Base-by-base conservation (phyloP, 2,888 invertebrate genomes). In the Aromia moschata region DNA sequence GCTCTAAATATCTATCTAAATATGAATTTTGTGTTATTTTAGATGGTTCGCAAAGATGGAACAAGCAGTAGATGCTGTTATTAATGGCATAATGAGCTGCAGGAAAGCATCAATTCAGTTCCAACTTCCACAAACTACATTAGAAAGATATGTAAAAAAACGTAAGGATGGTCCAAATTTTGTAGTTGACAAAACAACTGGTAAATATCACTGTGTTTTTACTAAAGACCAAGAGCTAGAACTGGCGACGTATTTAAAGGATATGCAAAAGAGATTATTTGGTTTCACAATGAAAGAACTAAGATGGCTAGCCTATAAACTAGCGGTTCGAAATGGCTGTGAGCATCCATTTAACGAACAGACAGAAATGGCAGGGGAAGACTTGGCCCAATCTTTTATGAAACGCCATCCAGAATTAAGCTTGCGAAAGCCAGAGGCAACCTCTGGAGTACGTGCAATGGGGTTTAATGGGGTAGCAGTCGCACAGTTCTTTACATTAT, bases 391-490 rank as follows among this genome's bases (percentile, higher is more conserved):
- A n/a, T 44, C 33, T 7, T 77, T 75, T 60, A 40, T 74, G 12
- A 70, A 71, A 46, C 37, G 74, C 17, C 62, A 74, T 20, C 55
- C 60, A 7, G 40, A 25, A 12, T 31, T 76, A 11, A 67, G 69
- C 2, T 51, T 76, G n/a, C 41, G 74, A 44, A 69, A 52, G 33
- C 73, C 73, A 10, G 65, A 74, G 62, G 66, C 70, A 3, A 76
- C 73, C 0, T 75, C 72, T 43, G 54, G 73, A 14, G 65, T 73
- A 7, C 38, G 73, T 49, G 67, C 65, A 1, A 66, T 69, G 4
- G 65, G 65, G 38, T 76, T 76, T 55, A 76, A 75, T 51, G 38
- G 49, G 53, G 53, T 46, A n/a, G 73, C 70, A 55, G 70, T 74
- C 2, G 36, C 61, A 15, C 30, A 12, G 7, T 73, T 74, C 58